Conservation (phyloP, 30 jellyfish, hydroid and myxozoan genomes). For the Hydractinia symbiolongicarpus region DNA sequence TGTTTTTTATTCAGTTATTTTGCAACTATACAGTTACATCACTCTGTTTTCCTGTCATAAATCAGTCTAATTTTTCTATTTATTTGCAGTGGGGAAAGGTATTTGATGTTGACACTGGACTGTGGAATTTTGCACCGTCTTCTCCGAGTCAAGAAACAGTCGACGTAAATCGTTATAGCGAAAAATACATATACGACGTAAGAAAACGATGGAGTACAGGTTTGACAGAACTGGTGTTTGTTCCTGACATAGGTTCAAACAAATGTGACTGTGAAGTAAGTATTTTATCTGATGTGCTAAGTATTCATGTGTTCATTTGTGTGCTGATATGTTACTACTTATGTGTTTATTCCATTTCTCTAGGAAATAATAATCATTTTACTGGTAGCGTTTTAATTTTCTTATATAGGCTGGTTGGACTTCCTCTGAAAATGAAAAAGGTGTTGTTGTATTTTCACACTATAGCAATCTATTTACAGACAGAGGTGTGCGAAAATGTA, state of each 20-base stretch:
- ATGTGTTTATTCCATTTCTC: too few species aligned
- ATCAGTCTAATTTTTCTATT: neutral
- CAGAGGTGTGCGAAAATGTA: neutral
- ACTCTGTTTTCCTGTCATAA: too few species aligned
- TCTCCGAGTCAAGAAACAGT: neutral
- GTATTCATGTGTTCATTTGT: too few species aligned
- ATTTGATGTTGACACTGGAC: neutral
- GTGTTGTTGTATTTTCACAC: neutral
- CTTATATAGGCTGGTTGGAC: neutral
- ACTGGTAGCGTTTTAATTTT: too few species aligned
- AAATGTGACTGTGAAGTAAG: neutral
- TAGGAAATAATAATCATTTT: too few species aligned
- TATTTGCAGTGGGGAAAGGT: neutral
- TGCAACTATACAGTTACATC: neutral
- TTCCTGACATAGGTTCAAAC: neutral
- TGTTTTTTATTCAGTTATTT: neutral
- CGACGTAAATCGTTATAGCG: neutral
- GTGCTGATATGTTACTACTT: neutral
- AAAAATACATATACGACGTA: neutral
- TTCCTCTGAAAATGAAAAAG: neutral
- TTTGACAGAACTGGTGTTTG: neutral
- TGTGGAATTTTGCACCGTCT: neutral
- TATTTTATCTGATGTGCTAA: too few species aligned
- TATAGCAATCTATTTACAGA: neutral
- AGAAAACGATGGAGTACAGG: neutral